phyloP scores from a whole-genome alignment of 1,140 invertebrate species.

The Stegodyphus dumicola region DNA sequence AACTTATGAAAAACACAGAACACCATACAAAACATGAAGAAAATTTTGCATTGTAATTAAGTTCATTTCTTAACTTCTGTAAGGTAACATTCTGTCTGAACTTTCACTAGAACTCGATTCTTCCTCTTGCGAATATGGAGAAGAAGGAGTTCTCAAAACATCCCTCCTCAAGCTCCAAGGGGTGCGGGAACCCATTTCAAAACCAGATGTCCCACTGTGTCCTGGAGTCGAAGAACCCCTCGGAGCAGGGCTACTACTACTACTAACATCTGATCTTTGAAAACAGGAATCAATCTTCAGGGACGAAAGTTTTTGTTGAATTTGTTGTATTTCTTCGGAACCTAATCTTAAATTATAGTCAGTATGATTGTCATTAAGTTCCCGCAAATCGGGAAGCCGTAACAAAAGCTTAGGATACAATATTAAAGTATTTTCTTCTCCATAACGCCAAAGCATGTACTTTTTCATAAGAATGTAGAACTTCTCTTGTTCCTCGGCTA shows the following conservation, averaged over 20 bases:
- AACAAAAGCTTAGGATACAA: conserved; percentile 72
- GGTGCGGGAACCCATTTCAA: neutral
- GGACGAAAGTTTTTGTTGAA: conserved; percentile 65
- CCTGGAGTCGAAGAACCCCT: conserved; percentile 1
- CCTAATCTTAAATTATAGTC: conserved; percentile 69
- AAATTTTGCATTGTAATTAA: neutral
- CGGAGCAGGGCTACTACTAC: neutral
- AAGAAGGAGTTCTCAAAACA: conserved; percentile 43
- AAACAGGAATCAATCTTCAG: conserved; percentile 63
- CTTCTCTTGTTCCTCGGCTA: conserved; percentile 70
- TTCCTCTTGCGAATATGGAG: conserved; percentile 55
- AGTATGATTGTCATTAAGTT: conserved; percentile 72
- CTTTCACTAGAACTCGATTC: conserved; percentile 62
- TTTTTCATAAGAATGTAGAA: conserved; percentile 70
- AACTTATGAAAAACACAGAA: neutral
- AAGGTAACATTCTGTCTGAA: conserved; percentile 41
- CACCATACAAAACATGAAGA: neutral
- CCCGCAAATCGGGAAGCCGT: conserved; percentile 72
- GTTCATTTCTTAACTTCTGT: neutral
- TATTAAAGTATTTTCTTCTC: conserved; percentile 65
- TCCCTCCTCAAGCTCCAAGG: conserved; percentile 46
- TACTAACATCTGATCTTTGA: neutral
- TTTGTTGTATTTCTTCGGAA: conserved; percentile 64
- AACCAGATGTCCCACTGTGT: neutral
- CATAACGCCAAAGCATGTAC: conserved; percentile 71